phyloP scores from a whole-genome alignment of 2,797 vertebrate genomes.

The Cirrhinus mrigala region DNA sequence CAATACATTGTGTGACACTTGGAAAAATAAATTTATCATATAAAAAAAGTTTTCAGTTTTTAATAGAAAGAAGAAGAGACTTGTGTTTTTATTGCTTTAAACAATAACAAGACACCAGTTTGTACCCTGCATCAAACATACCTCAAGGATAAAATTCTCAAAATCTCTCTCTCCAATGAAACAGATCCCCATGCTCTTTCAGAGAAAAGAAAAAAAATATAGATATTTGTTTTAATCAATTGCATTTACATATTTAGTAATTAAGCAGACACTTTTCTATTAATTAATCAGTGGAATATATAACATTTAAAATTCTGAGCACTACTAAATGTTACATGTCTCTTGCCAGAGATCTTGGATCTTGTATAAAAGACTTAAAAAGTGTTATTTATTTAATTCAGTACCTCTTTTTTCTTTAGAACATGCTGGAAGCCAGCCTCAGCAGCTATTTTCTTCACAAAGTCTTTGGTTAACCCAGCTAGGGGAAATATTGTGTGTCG shows the following conservation, averaged over 20 bases:
- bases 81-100: not conserved
- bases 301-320: not conserved
- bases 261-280: not conserved
- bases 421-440: constrained; percentile 90
- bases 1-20: not conserved
- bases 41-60: not conserved
- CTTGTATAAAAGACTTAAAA: no score
- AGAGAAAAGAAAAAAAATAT: constrained; percentile 42
- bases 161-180: constrained; percentile 95
- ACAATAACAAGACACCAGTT: no score
- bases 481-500: constrained; percentile 90
- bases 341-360: not conserved
- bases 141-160: constrained; percentile 93
- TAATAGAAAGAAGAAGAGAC: not conserved
- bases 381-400: not conserved
- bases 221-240: not conserved
- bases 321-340: not conserved
- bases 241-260: not conserved
- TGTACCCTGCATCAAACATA: constrained; percentile 62
- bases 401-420: constrained; percentile 93
- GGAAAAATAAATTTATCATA: no score
- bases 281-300: not conserved
- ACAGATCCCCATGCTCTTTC: constrained; percentile 96
- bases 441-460: constrained; percentile 92
- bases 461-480: constrained; percentile 89